These are phyloP conservation scores for Baryphthengus martii DNA, from an alignment of 2,113 vertebrate species.

Conservation along the genomic window DNA sequence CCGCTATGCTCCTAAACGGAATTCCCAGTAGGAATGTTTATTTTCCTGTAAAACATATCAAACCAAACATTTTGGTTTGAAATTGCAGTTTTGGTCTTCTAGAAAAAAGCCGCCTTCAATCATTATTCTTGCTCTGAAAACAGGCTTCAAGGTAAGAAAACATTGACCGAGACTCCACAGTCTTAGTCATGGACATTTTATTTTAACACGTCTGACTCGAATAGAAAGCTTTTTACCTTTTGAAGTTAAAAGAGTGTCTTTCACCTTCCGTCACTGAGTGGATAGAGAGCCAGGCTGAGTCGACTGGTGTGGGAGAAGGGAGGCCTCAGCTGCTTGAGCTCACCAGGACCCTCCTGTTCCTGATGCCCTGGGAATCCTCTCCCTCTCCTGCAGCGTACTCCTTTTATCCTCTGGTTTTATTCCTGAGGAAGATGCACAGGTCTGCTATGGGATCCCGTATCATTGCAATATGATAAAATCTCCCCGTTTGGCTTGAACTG, in stretches of 20 bases:
- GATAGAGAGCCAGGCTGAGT: neutral
- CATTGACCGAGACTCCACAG: neutral
- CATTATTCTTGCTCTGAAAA: neutral
- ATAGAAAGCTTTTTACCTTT: neutral
- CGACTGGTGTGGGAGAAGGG: rapidly evolving
- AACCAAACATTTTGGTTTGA: neutral
- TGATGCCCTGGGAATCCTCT: rapidly evolving
- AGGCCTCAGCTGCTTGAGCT: neutral
- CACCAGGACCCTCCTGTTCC: neutral
- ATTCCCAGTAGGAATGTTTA: neutral
- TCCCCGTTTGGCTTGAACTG: neutral
- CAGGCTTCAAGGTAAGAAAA: rapidly evolving
- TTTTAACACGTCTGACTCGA: neutral
- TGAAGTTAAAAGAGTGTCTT: neutral
- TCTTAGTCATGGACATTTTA: neutral
- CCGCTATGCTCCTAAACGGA: rapidly evolving
- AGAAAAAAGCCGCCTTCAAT: neutral
- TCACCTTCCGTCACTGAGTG: neutral
- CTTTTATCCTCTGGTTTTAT: neutral
- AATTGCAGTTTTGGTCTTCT: neutral
- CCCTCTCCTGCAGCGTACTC: rapidly evolving
- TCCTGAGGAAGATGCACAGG: neutral
- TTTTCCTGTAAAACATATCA: neutral
- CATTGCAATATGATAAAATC: neutral
- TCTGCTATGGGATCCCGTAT: neutral